Evolutionary conservation across 2,888 invertebrate genomes (phyloP).

Genomic region (Meteorus colon): DNA sequence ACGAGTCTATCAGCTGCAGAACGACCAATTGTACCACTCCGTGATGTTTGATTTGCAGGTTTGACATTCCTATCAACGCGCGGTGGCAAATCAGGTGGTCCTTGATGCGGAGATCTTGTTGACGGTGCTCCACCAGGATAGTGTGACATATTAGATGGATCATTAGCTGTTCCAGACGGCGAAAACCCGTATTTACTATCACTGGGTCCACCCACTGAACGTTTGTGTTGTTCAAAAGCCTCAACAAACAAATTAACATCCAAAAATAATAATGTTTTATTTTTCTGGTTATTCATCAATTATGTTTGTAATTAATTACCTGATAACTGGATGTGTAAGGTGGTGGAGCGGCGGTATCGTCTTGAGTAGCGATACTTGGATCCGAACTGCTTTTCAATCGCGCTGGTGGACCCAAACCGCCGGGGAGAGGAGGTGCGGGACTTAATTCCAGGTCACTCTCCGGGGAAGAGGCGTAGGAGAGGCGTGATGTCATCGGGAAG

Average conservation of each 20-base stretch:
- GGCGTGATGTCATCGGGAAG: constrained; percentile 97
- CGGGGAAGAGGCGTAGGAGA: constrained; percentile 96
- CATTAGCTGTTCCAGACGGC: constrained; percentile 70
- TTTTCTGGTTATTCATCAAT: not conserved
- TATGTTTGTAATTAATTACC: constrained; percentile 53
- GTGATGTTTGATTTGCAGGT: constrained; percentile 76
- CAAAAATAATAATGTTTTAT: constrained; percentile 3
- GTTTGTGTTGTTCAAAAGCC: constrained; percentile 65
- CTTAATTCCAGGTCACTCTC: constrained; percentile 96
- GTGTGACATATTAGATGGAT: constrained; percentile 67
- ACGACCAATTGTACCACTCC: constrained; percentile 70
- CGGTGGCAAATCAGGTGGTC: constrained; percentile 88
- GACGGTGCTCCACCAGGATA: constrained; percentile 66
- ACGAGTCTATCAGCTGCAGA: constrained; percentile 73
- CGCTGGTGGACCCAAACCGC: constrained; percentile 77
- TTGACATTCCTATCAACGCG: constrained; percentile 86
- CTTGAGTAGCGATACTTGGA: constrained; percentile 95
- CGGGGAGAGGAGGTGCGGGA: constrained; percentile 79
- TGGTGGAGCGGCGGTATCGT: constrained; percentile 87
- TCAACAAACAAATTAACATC: constrained; percentile 46
- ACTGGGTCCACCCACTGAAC: constrained; percentile 73
- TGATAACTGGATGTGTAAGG: constrained; percentile 82
- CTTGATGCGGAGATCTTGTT: constrained; percentile 70
- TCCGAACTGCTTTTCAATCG: constrained; percentile 85
- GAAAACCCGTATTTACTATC: constrained; percentile 81